Evolutionary conservation across 2,797 vertebrate genomes (phyloP).

Genomic region (Galagoides demidoff): DNA sequence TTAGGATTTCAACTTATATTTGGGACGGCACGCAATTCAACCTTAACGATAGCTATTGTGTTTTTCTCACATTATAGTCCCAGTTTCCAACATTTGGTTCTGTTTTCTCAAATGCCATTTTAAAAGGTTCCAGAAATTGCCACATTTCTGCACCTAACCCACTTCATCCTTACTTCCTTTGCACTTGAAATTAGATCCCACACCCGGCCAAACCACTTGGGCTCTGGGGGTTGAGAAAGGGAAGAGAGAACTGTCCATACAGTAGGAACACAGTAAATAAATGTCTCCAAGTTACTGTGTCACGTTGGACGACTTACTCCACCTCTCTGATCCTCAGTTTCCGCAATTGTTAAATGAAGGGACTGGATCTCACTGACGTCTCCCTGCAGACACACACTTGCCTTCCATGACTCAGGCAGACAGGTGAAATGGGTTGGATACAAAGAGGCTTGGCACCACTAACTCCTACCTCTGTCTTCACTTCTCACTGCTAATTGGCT

Average conservation of each 20-base stretch:
- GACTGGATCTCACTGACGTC: not conserved
- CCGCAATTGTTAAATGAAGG: not conserved
- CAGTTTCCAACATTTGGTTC: not conserved
- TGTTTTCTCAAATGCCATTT: not conserved
- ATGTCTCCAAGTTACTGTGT: not conserved
- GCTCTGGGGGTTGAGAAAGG: not conserved
- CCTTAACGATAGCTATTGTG: fast-evolving
- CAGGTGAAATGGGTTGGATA: not conserved
- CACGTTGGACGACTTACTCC: not conserved
- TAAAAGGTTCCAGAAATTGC: not conserved
- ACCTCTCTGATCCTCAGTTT: constrained; percentile 1
- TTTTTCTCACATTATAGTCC: not conserved
- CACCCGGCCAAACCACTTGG: not conserved
- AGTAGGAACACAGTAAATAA: not conserved
- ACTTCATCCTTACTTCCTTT: not conserved
- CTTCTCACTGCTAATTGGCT: not conserved
- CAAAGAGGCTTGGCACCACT: fast-evolving
- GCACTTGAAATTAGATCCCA: not conserved
- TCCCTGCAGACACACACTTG: not conserved
- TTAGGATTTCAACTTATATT: not conserved
- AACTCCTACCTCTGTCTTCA: not conserved
- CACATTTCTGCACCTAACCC: not conserved
- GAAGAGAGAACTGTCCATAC: not conserved
- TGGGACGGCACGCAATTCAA: not conserved
- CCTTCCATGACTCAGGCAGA: not conserved